phyloP scores from a whole-genome alignment of 2,888 invertebrate species.

The Parnassius smintheus region DNA sequence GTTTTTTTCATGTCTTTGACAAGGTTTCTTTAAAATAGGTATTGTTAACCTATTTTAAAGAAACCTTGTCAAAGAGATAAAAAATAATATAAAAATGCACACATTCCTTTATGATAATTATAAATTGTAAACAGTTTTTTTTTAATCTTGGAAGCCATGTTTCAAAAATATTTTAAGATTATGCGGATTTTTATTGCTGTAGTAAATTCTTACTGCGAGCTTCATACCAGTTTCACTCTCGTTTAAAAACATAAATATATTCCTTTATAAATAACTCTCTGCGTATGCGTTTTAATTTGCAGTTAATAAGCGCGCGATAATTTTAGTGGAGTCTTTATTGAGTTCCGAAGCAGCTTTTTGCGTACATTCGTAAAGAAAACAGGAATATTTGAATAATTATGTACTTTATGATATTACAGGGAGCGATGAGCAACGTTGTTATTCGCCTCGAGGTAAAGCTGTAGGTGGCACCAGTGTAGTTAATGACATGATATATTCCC shows the following conservation, averaged over 20 bases:
- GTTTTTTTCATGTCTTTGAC: no score
- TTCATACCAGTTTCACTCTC: background rate
- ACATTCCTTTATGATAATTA: constrained; percentile 2
- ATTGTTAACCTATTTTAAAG: no score
- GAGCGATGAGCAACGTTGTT: constrained; percentile 78
- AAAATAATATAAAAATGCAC: background rate
- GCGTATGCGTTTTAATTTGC: constrained; percentile 1
- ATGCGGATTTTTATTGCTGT: constrained; percentile 15
- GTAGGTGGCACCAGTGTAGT: constrained; percentile 91
- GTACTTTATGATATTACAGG: constrained; percentile 43
- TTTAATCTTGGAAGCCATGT: constrained; percentile 3
- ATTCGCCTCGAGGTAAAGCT: constrained; percentile 88
- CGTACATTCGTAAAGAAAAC: background rate
- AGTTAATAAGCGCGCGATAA: background rate
- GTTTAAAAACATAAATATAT: constrained; percentile 3
- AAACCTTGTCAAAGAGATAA: background rate
- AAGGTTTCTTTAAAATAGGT: no score
- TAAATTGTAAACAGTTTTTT: constrained; percentile 17
- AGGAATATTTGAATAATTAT: background rate
- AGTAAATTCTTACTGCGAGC: constrained; percentile 2
- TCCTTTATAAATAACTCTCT: constrained; percentile 2
- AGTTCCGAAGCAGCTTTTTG: background rate
- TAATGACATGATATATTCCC: constrained; percentile 91
- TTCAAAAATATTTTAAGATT: constrained; percentile 9
- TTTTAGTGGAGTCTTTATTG: background rate